Conservation (phyloP, 2,113 vertebrate species). For the Campylorhamphus procurvoides region DNA sequence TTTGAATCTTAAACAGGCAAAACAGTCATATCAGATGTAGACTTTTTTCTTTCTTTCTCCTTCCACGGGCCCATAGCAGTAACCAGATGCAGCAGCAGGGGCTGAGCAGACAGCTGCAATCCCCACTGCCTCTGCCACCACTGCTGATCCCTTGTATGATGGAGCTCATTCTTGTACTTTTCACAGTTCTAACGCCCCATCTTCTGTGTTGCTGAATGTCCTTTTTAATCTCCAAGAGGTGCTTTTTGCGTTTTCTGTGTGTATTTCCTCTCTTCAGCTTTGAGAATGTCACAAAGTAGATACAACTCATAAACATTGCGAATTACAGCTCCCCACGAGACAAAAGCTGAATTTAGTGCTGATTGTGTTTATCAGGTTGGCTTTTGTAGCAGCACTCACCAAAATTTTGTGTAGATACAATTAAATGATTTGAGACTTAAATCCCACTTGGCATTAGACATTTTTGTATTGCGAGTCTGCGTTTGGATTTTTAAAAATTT, state of each 20-base stretch:
- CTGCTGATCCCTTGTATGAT: background rate
- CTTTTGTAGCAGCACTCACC: background rate
- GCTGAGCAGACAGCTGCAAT: background rate
- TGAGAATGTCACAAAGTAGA: background rate
- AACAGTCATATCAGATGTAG: background rate
- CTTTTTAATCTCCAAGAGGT: background rate
- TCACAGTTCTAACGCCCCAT: background rate
- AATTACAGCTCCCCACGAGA: background rate
- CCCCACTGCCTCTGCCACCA: background rate
- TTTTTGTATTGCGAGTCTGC: background rate
- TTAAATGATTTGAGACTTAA: background rate
- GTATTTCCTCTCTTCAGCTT: background rate
- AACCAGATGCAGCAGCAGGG: background rate
- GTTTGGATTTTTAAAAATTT: background rate
- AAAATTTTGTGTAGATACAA: background rate
- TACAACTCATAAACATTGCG: background rate
- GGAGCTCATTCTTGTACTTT: background rate
- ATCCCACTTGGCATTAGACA: background rate
- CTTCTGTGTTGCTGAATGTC: background rate
- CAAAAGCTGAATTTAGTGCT: background rate
- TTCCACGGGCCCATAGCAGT: background rate
- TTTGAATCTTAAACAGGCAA: constrained; percentile 14
- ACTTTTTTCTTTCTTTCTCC: background rate
- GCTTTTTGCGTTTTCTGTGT: background rate
- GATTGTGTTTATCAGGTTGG: background rate